Conservation (phyloP, 2,797 vertebrate genomes). For the Sebastes oblongus region DNA sequence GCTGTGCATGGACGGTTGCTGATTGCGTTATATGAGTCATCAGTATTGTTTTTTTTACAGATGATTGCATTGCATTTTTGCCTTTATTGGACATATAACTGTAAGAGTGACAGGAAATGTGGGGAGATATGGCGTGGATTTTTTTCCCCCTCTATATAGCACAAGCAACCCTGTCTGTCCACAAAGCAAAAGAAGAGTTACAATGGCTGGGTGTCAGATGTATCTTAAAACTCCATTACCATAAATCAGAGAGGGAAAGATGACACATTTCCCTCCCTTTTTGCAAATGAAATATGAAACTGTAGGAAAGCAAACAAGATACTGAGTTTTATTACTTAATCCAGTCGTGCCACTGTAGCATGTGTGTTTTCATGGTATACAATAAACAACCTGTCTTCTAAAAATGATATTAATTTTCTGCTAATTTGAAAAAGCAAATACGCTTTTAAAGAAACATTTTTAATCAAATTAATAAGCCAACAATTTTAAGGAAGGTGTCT, state of each 20-base stretch:
- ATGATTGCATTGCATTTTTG: constrained; percentile 2
- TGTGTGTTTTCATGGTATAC: neutral
- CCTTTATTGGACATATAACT: neutral
- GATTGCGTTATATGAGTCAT: constrained; percentile 2
- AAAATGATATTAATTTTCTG: neutral
- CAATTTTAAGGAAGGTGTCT: neutral
- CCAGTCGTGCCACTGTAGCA: neutral
- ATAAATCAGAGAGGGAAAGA: neutral
- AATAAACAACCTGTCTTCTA: neutral
- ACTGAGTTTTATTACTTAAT: neutral
- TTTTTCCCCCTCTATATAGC: neutral
- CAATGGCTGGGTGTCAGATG: neutral
- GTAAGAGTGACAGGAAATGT: neutral
- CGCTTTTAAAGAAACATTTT: neutral
- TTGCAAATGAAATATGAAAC: neutral
- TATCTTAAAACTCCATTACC: neutral
- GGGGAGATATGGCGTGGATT: neutral
- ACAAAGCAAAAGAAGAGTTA: neutral
- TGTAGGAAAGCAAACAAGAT: neutral
- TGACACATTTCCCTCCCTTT: neutral
- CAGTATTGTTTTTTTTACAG: neutral
- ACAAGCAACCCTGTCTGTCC: neutral
- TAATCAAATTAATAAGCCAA: neutral
- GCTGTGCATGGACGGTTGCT: neutral
- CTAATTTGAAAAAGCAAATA: neutral